Conservation (phyloP, 2,888 invertebrate genomes). For the Deroplatys truncata region DNA sequence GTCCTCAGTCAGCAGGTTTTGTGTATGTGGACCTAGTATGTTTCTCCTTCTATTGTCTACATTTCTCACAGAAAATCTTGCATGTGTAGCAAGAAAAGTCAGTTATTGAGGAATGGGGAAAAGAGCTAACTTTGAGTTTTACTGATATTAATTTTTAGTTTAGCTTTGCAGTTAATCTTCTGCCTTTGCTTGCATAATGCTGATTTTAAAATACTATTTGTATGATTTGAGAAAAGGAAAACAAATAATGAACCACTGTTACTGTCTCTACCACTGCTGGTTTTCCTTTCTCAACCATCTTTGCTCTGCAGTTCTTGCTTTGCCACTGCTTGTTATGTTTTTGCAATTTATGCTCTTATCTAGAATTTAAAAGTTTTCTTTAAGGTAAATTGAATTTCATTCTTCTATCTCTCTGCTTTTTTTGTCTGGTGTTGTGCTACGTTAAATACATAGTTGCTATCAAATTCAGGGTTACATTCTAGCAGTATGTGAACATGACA, state of each 20-base stretch:
- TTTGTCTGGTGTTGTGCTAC: background rate
- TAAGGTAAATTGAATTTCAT: background rate
- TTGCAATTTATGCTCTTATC: background rate
- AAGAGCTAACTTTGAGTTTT: too few species aligned
- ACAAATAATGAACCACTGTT: background rate
- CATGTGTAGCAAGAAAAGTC: too few species aligned
- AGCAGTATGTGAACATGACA: background rate
- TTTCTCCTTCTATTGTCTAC: too few species aligned
- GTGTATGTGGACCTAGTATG: too few species aligned
- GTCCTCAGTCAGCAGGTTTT: too few species aligned
- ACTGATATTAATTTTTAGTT: too few species aligned
- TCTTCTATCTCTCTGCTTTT: background rate
- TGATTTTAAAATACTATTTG: background rate
- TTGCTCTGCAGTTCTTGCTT: background rate
- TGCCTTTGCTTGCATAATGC: background rate
- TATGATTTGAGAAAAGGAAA: background rate
- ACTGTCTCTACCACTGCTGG: background rate
- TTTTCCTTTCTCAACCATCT: background rate
- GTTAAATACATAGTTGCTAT: background rate
- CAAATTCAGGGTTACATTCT: background rate
- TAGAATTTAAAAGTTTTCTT: background rate
- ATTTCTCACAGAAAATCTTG: too few species aligned
- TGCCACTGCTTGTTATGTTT: background rate
- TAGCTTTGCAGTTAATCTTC: too few species aligned
- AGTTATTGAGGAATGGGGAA: too few species aligned